Base-by-base conservation (phyloP, 2,113 vertebrate species). In the Podarcis muralis region DNA sequence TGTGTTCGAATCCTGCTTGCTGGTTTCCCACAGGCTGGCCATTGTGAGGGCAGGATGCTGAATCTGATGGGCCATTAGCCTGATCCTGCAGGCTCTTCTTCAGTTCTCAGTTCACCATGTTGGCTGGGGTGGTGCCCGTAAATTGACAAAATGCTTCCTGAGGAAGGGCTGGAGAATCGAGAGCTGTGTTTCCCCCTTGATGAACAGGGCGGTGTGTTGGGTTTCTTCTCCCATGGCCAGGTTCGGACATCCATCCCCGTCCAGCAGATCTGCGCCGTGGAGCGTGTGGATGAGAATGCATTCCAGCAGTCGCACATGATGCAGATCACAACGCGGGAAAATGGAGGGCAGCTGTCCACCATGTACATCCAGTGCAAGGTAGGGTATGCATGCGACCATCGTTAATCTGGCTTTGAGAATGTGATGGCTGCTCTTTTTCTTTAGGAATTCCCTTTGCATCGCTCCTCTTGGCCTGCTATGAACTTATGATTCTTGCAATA, bases 331-430 rank as follows among this genome's bases (percentile, higher is more conserved):
- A 98, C 97, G 0, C 97, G 96, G 95, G 98, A 97, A 65, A 95
- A 90, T 0, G 91, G 97, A 0, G 95, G 97, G 13, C 95, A 97
- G 84, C 95, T 96, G 87, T 96, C 96, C 94, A 98, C 97, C 92
- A 97, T 97, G 93, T 99, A 99, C 96, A 97, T 98, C 92, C 98
- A 98, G 93, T 99, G 98, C 95, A 99, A 99, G 98, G 98, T 98
- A 87, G 88, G 92, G 0, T 53, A 1, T 53, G 48, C 11, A 53
- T 53, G 48, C 48, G 48, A 53, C 48, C 48, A 53, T 53, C 9
- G 48, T 53, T 53, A 53, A 53, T 53, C 48, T 53, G 48, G 48
- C 48, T 53, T 48, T 12, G 48, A 53, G 48, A 53, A 53, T 53
- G 11, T 53, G 48, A 12, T 53, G 11, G 48, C 9, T 53, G 48